phyloP scores from a whole-genome alignment of 1,140 invertebrate species.

The Scaptomyza pallida region DNA sequence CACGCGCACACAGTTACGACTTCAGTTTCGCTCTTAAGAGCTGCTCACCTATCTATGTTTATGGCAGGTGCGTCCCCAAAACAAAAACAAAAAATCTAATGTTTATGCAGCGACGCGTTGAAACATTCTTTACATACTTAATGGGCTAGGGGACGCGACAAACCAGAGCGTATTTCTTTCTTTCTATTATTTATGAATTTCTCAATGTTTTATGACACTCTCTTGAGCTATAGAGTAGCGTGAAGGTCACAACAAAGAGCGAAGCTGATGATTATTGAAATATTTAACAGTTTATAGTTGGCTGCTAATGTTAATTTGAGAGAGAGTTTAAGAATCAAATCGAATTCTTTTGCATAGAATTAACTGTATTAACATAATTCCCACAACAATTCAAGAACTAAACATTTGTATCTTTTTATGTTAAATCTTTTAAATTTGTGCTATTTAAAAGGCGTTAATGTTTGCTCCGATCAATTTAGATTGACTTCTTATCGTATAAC shows the following conservation, averaged over 20 bases:
- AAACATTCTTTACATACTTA: constrained; percentile 59
- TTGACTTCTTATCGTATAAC: too few relatives aligned
- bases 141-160: constrained; percentile 29
- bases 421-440: too few relatives aligned
- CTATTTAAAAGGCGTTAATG: too few relatives aligned
- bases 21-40: background rate
- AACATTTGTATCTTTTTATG: too few relatives aligned
- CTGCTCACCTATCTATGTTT: background rate
- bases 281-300: background rate
- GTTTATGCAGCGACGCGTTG: constrained; percentile 32
- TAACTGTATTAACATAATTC: too few relatives aligned
- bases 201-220: constrained; percentile 18
- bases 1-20: constrained; percentile 35
- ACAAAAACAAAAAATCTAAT: constrained; percentile 9
- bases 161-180: background rate
- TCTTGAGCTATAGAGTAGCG: constrained; percentile 12
- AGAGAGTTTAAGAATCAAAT: background rate
- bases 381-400: too few relatives aligned
- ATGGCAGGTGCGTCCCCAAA: constrained; percentile 34
- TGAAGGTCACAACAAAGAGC: constrained; percentile 32
- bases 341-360: background rate
- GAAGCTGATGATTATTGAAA: background rate
- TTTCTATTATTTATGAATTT: constrained; percentile 12
- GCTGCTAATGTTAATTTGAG: background rate
- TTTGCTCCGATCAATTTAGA: too few relatives aligned